Base-by-base conservation (phyloP, 2,888 invertebrate genomes). In the Aporophyla nigra region DNA sequence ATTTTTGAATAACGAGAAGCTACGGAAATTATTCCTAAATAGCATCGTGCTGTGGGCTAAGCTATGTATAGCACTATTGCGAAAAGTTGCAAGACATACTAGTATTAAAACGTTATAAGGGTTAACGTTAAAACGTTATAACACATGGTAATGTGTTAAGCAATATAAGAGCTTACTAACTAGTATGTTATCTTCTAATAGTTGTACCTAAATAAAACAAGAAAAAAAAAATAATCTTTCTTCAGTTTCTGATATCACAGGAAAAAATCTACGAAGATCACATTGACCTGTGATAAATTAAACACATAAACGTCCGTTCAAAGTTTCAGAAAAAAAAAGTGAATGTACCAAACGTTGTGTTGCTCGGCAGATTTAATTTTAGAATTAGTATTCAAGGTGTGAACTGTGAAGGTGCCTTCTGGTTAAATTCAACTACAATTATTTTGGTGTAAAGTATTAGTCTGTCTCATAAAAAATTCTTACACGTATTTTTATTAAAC, bases 401-500 rank as follows among this genome's bases (percentile, higher is more conserved):
- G 24, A 56, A 67, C 58, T 74, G 33, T 54, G 49, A 40, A 71
- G 46, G 10, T 46, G 49, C 62, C 70, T 49, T 21, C 9, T 51
- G 61, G 65, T 71, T 72, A 46, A 61, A 74, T n/a, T 54, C 24
- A 73, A 49, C 40, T 59, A 59, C 33, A 59, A 70, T 74, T 76
- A 70, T 74, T 76, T 78, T 19, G 27, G 27, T 68, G 61, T 53
- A 54, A 71, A 74, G 69, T 74, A 78, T 84, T 76, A 76, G 21
- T 62, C 63, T 71, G 84, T 67, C 73, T 75, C 73, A 73, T 77
- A 86, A 78, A 77, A 68, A 71, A 58, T 62, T 68, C 58, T 58
- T 61, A 59, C 40, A 54, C 51, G 71, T 71, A 65, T 74, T 74
- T 71, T 83, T 69, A 86, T 83, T 80, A 80, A 75, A 75, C 58